phyloP scores from a whole-genome alignment of 2,888 invertebrate species.

The Drepanosiphum platanoidis region DNA sequence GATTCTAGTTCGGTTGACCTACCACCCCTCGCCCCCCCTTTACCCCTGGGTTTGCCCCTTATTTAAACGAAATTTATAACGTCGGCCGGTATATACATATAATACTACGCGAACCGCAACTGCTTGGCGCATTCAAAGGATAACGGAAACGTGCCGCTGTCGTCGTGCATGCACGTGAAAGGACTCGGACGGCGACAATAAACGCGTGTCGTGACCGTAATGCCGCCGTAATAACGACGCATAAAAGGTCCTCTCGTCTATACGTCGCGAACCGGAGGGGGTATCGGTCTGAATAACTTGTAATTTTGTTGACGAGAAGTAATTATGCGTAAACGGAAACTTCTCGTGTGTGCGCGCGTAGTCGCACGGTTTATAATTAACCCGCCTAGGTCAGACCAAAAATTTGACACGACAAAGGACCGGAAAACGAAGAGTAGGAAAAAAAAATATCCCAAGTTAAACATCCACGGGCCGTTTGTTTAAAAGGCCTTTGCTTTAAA shows the following conservation, averaged over 20 bases:
- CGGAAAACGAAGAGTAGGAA: neutral
- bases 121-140: neutral
- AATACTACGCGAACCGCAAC: neutral
- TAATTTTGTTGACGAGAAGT: constrained; percentile 40
- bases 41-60: no score
- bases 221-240: neutral
- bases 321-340: constrained; percentile 32
- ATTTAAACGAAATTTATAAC: neutral
- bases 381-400: constrained; percentile 23
- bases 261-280: constrained; percentile 10
- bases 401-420: constrained; percentile 53
- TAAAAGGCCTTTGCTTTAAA: constrained; percentile 30
- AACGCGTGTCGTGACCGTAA: neutral
- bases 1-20: no score
- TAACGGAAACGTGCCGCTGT: neutral
- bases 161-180: neutral
- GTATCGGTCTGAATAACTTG: constrained; percentile 12
- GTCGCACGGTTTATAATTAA: constrained; percentile 39
- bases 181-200: neutral
- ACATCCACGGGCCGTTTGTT: constrained; percentile 26
- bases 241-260: constrained; percentile 33
- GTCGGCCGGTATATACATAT: neutral
- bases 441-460: neutral
- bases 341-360: neutral
- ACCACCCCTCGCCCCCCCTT: no score